Base-by-base conservation (phyloP, 2,113 vertebrate species). In the Cariama cristata region DNA sequence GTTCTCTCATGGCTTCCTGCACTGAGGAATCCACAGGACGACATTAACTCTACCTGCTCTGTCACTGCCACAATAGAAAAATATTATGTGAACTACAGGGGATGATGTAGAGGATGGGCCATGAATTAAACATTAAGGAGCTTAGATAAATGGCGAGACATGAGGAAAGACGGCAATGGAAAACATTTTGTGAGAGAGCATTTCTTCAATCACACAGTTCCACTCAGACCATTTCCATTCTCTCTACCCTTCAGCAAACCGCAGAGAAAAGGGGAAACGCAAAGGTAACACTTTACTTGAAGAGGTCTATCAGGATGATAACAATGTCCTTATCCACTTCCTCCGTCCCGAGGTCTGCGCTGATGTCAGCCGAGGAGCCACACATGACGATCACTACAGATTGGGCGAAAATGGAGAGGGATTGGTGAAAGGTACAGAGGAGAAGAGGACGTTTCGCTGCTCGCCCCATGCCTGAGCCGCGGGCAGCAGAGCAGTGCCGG, bases 291-390 rank as follows among this genome's bases (percentile, higher is more conserved):
- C 99, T 98, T 96, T 98, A 99, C 99, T 99, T 99, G 98, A 99
- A 99, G 73, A 99, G 95, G 96, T 99, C 99, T 42, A 99, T 93
- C 58, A 99, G 98, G 93, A 99, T 98, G 90, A 99, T 98, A 73
- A 99, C 86, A 24, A 98, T 98, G 56, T 99, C 98, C 19, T 97
- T 67, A 72, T 98, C 88, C 68, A 98, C 79, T 4, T 17, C 30
- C 5, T 2, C 73, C 2, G n/a, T 88, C 7, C 60, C 91, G 66
- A 98, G 98, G 60, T 99, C 93, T 26, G 8, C 10, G 17, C 45
- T 3, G 18, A 99, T 5, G 1, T 97, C 98, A 6, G 83, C 42
- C n/a, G 96, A 97, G 12, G 91, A 95, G 40, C 99, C 99, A 88
- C 99, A 99, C 55, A 98, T 72, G 82, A 99, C 97, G 91, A 99